Evolutionary conservation across 2,113 vertebrate genomes (phyloP).

Genomic region (Hypanus sabinus): DNA sequence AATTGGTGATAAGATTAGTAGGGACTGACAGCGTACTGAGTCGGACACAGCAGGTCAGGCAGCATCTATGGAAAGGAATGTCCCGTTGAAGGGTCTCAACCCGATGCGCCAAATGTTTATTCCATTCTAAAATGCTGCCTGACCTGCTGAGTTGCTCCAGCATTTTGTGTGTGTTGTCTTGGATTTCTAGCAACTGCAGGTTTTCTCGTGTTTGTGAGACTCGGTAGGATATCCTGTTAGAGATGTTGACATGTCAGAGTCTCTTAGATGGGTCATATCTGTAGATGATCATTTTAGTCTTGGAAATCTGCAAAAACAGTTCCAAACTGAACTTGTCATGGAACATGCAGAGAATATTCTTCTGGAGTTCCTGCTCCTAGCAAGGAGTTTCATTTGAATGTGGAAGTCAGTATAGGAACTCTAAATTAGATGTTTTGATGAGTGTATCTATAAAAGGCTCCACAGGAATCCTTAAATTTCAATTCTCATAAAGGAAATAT

Average conservation of each 20-base stretch:
- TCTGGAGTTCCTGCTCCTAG: background rate
- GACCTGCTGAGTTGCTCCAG: no score
- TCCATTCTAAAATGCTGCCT: no score
- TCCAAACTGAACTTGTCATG: background rate
- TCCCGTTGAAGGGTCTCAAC: no score
- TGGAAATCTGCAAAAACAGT: background rate
- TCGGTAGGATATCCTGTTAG: background rate
- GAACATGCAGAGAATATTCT: background rate
- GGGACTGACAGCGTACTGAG: fast-evolving
- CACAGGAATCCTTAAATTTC: background rate
- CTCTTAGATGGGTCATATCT: background rate
- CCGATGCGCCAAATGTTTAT: no score
- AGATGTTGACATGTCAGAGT: background rate
- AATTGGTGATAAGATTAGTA: background rate
- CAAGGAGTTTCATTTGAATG: background rate
- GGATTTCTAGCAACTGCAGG: no score
- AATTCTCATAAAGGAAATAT: background rate
- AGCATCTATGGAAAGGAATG: no score
- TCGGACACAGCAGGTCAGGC: no score
- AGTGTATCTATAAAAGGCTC: background rate
- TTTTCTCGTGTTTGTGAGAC: no score
- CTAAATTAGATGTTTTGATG: background rate
- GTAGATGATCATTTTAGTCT: background rate
- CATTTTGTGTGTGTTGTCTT: no score
- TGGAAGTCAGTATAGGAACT: background rate